Percentiles rank a stretch among this genome's conserved stretches.
These are phyloP conservation scores for Drosophila oshimai DNA, from an alignment of 1,140 invertebrate genomes.

Conservation along the genomic window DNA sequence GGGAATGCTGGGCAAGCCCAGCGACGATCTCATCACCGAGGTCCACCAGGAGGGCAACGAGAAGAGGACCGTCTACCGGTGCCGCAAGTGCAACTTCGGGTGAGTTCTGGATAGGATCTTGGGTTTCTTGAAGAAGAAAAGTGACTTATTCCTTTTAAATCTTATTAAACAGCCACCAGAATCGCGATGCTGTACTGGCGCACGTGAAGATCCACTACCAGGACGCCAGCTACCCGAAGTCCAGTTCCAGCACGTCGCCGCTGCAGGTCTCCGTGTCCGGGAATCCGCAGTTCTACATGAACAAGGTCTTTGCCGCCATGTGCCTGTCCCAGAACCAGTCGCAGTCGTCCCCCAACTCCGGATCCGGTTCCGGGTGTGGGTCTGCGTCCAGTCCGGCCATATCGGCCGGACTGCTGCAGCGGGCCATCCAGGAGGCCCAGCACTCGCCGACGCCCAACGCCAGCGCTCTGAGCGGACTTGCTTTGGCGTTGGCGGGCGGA, in stretches of 20 bases:
- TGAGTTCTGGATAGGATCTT: slow-evolving; percentile 54
- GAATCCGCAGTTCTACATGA: slow-evolving; percentile 73
- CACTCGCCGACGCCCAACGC: slow-evolving; percentile 65
- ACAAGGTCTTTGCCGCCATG: slow-evolving; percentile 81
- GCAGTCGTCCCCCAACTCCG: slow-evolving; percentile 27
- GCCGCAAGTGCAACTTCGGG: slow-evolving; percentile 93
- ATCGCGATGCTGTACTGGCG: slow-evolving; percentile 86
- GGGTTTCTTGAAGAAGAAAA: too few relatives aligned
- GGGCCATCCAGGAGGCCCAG: slow-evolving; percentile 71
- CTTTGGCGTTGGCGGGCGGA: slow-evolving; percentile 66
- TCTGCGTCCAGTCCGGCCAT: slow-evolving; percentile 52
- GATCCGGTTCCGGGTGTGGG: background rate
- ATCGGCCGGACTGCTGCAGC: slow-evolving; percentile 65
- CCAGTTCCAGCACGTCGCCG: slow-evolving; percentile 55
- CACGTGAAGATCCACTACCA: slow-evolving; percentile 88
- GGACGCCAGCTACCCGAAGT: slow-evolving; percentile 64
- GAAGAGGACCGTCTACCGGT: slow-evolving; percentile 88
- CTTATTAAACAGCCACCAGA: slow-evolving; percentile 85
- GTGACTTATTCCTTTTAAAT: background rate
- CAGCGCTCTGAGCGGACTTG: slow-evolving; percentile 67
- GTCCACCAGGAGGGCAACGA: slow-evolving; percentile 78
- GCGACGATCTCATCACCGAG: slow-evolving; percentile 76
- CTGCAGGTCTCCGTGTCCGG: slow-evolving; percentile 70
- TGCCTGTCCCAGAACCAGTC: slow-evolving; percentile 64
- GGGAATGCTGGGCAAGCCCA: slow-evolving; percentile 55